Conservation (phyloP, 2,797 vertebrate genomes). For the Gymnoscopelus microlampas region DNA sequence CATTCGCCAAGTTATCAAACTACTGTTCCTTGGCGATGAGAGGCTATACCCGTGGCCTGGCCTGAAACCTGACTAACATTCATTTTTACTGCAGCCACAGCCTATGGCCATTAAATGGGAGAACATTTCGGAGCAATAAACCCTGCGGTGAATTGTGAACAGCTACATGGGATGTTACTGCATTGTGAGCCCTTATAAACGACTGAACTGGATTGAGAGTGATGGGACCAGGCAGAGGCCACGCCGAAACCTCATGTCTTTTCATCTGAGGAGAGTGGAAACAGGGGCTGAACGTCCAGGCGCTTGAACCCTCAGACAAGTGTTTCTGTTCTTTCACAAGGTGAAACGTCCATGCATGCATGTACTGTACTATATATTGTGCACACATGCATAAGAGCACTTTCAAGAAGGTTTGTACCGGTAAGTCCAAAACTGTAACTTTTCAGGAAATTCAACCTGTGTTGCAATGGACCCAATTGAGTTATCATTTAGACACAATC, state of each 20-base stretch:
- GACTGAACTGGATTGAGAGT: conserved; percentile 40
- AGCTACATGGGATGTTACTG: conserved; percentile 21
- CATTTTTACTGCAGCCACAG: conserved; percentile 26
- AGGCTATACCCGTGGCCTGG: conserved; percentile 36
- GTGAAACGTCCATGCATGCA: conserved; percentile 14
- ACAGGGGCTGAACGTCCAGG: conserved; percentile 33
- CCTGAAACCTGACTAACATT: conserved; percentile 27
- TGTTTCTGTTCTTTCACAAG: background rate
- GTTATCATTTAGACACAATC: too few species aligned
- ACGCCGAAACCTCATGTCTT: conserved; percentile 44
- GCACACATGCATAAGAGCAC: too few species aligned
- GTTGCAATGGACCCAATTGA: too few species aligned
- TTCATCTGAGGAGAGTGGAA: conserved; percentile 33
- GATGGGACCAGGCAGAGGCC: conserved; percentile 43
- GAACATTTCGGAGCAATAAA: conserved; percentile 62
- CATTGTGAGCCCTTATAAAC: conserved; percentile 48
- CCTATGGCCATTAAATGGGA: conserved; percentile 19
- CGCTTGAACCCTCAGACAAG: conserved; percentile 36
- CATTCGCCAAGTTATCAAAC: conserved; percentile 6
- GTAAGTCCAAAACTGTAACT: too few species aligned
- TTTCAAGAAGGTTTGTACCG: too few species aligned
- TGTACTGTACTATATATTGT: too few species aligned
- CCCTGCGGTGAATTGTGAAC: conserved; percentile 24
- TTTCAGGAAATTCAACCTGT: too few species aligned
- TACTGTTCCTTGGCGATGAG: conserved; percentile 51